A percentile compares a stretch with the other conserved stretches of the same genome.
Conservation (phyloP, 2,113 vertebrate species). For the Acrocephalus arundinaceus region DNA sequence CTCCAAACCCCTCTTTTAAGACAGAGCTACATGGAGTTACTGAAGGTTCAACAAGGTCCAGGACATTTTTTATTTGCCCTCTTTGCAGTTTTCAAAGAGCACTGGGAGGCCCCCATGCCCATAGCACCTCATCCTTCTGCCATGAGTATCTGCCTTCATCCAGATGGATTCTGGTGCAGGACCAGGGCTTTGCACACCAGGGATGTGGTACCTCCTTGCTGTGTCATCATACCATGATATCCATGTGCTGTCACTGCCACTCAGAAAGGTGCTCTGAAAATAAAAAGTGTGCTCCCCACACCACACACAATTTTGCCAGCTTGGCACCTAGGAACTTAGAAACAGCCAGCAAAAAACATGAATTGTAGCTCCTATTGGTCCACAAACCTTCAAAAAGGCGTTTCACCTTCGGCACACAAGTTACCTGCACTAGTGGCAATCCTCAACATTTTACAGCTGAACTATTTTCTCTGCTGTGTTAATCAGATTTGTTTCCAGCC, state of each 20-base stretch:
- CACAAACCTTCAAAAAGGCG: neutral
- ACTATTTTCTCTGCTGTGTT: neutral
- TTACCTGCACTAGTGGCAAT: neutral
- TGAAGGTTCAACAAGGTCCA: neutral
- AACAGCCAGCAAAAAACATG: neutral
- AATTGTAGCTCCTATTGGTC: neutral
- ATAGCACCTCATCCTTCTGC: neutral
- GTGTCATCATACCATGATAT: neutral
- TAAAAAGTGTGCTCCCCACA: neutral
- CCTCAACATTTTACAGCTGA: neutral
- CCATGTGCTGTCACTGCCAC: neutral
- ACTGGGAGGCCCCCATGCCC: neutral
- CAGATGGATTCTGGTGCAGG: neutral
- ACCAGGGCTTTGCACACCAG: neutral
- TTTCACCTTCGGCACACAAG: neutral
- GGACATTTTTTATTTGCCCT: neutral
- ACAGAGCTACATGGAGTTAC: neutral
- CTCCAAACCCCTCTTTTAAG: neutral
- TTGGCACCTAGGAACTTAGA: neutral
- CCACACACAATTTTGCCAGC: rapidly evolving
- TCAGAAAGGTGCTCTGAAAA: neutral
- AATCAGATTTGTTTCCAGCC: conserved; percentile 1
- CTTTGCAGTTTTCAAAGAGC: neutral
- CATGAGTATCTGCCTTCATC: neutral
- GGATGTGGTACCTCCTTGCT: neutral